Conservation (phyloP, 2,113 vertebrate species). For the Vicugna pacos region DNA sequence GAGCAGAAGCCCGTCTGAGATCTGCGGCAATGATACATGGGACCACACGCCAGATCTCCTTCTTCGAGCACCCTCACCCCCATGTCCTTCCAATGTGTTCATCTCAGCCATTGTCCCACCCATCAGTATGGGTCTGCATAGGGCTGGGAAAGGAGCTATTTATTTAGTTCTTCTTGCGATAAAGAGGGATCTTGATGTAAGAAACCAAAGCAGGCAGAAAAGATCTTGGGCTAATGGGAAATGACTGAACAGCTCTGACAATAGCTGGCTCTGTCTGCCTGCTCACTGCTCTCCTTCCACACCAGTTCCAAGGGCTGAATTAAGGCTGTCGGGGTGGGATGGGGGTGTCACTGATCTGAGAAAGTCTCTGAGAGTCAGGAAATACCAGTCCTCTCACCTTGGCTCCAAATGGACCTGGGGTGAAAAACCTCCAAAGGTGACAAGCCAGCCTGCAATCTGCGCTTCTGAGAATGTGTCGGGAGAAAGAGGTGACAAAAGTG, state of each 20-base stretch:
- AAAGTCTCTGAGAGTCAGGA: background rate
- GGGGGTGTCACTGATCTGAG: rapidly evolving
- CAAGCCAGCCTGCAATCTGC: background rate
- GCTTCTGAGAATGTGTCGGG: background rate
- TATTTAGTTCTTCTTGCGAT: background rate
- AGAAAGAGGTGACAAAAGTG: rapidly evolving
- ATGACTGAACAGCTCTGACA: rapidly evolving
- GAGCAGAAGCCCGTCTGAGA: background rate
- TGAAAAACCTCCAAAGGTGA: background rate
- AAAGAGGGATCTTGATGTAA: background rate
- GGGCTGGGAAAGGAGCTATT: background rate
- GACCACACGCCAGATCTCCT: background rate
- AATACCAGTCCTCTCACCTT: background rate
- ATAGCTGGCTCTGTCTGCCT: background rate
- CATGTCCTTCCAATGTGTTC: background rate
- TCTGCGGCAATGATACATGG: rapidly evolving
- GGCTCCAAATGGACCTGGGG: background rate
- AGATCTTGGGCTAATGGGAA: background rate
- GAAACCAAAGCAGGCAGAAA: background rate
- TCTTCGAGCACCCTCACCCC: background rate
- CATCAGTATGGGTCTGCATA: too few relatives aligned
- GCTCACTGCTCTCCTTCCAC: background rate
- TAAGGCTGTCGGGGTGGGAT: rapidly evolving
- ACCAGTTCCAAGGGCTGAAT: background rate
- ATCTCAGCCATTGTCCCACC: background rate